These are phyloP conservation scores for Nerophis ophidion DNA, from an alignment of 2,113 vertebrate species.

Conservation along the genomic window DNA sequence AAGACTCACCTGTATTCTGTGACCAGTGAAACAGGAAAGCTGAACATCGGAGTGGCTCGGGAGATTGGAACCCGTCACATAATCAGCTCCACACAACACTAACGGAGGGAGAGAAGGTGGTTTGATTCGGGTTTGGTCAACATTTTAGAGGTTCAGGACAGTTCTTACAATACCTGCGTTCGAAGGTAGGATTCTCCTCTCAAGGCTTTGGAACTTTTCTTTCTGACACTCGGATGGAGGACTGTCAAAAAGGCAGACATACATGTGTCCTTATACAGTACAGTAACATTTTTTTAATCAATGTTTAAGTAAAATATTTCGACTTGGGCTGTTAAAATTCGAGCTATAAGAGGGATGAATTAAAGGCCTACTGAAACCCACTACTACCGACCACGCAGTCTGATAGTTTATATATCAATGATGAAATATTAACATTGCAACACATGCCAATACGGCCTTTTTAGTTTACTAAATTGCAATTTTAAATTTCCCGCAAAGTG, in stretches of 20 bases:
- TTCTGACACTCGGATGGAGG: slow-evolving; percentile 79
- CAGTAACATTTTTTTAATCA: too few species aligned
- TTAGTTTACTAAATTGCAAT: too few species aligned
- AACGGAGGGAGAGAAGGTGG: not conserved
- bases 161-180: slow-evolving; percentile 36
- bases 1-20: slow-evolving; percentile 82
- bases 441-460: too few species aligned
- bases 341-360: too few species aligned
- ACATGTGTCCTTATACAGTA: not conserved
- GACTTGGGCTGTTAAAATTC: too few species aligned
- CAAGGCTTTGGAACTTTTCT: slow-evolving; percentile 65
- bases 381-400: too few species aligned
- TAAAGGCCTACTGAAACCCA: too few species aligned
- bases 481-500: too few species aligned
- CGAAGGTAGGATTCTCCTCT: slow-evolving; percentile 67
- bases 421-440: too few species aligned
- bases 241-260: slow-evolving; percentile 32
- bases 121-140: not conserved
- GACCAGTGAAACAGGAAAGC: slow-evolving; percentile 88
- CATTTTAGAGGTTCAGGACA: not conserved
- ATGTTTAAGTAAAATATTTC: too few species aligned
- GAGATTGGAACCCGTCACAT: slow-evolving; percentile 90
- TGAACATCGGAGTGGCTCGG: slow-evolving; percentile 91
- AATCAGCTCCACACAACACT: slow-evolving; percentile 79
- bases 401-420: too few species aligned